Percentiles rank a stretch among this genome's conserved stretches.
Evolutionary conservation across 2,888 invertebrate species (phyloP).

Genomic region (Cistogaster globosa): DNA sequence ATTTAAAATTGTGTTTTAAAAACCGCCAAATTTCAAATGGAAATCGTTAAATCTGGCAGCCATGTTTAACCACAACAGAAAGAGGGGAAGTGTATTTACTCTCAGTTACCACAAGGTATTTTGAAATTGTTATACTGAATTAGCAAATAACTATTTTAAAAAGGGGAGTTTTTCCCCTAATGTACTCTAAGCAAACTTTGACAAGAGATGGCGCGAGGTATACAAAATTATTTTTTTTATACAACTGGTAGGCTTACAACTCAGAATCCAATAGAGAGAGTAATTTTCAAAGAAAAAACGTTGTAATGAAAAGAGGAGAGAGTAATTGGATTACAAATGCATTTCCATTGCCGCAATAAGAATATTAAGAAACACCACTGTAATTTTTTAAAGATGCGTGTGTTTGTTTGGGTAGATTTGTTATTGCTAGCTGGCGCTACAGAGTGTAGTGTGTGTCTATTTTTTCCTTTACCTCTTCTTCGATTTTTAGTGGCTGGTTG

Average conservation of each 20-base stretch:
- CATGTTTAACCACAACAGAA: too few relatives aligned
- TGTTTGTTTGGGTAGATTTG: constrained; percentile 29
- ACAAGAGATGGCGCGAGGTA: constrained; percentile 7
- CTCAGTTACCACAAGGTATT: too few relatives aligned
- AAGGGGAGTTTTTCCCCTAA: neutral
- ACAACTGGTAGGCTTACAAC: neutral
- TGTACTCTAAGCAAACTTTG: neutral
- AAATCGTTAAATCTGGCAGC: too few relatives aligned
- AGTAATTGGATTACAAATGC: constrained; percentile 38
- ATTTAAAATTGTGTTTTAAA: too few relatives aligned
- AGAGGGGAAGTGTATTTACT: too few relatives aligned
- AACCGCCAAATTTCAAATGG: too few relatives aligned
- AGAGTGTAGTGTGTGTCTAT: constrained; percentile 31
- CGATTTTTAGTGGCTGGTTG: constrained; percentile 42
- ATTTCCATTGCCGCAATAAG: constrained; percentile 42
- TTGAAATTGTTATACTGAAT: too few relatives aligned
- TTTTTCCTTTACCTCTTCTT: constrained; percentile 16
- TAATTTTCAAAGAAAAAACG: neutral
- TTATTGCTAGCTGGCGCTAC: constrained; percentile 61
- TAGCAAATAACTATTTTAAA: neutral
- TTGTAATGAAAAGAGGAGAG: constrained; percentile 36
- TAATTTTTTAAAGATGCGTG: neutral
- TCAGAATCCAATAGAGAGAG: constrained; percentile 34
- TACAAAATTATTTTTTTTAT: neutral
- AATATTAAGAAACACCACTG: neutral